Evolutionary conservation across 2,888 invertebrate species (phyloP).

Genomic region (Hylaea fasciaria): DNA sequence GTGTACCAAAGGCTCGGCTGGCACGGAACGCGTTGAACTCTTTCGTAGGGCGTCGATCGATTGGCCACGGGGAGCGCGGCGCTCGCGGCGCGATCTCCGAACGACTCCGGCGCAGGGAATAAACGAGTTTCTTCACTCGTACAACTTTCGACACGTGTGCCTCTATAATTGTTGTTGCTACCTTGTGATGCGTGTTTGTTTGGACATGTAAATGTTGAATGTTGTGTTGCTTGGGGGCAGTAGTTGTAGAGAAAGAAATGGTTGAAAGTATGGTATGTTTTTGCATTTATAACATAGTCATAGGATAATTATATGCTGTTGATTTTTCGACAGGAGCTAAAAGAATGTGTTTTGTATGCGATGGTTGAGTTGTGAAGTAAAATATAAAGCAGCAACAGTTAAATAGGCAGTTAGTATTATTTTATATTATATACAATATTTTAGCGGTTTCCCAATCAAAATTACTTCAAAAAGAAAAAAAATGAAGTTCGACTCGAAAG

Average conservation of each 20-base stretch:
- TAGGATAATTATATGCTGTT: neutral
- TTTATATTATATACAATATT: too few relatives aligned
- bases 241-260: neutral
- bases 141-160: conserved; percentile 35
- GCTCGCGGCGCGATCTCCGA: neutral
- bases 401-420: too few relatives aligned
- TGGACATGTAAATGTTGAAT: conserved; percentile 3
- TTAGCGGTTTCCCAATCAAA: too few relatives aligned
- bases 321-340: neutral
- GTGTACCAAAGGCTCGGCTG: conserved; percentile 6
- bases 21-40: conserved; percentile 71
- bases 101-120: conserved; percentile 57
- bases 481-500: neutral
- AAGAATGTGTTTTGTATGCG: too few relatives aligned
- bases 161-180: conserved; percentile 18
- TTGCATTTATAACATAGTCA: too few relatives aligned
- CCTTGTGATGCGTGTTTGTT: conserved; percentile 7
- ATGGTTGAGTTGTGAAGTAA: too few relatives aligned
- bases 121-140: conserved; percentile 57
- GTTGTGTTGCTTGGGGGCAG: neutral
- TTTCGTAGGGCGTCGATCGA: conserved; percentile 76
- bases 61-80: conserved; percentile 55
- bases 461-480: neutral
- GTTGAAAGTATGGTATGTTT: neutral
- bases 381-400: too few relatives aligned